Percentiles rank a stretch among this genome's conserved stretches.
These are phyloP conservation scores for Melanostoma mellinum DNA, from an alignment of 2,888 invertebrate genomes.

Conservation along the genomic window DNA sequence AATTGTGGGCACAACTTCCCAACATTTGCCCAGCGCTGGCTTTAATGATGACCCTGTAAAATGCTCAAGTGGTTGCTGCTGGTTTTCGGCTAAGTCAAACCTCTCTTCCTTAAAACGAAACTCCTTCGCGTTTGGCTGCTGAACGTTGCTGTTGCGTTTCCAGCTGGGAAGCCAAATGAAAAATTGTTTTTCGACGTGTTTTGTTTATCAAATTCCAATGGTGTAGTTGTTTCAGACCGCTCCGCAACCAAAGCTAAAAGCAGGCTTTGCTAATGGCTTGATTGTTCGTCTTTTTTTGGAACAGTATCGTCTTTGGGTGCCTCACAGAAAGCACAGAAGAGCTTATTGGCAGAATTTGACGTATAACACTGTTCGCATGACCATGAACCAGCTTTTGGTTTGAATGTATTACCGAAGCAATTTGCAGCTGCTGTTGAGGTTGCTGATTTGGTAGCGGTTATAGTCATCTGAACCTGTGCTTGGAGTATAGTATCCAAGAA, in stretches of 20 bases:
- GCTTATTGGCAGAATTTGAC: no score
- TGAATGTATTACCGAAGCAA: slow-evolving; percentile 81
- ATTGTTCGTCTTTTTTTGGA: slow-evolving; percentile 71
- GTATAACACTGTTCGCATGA: no score
- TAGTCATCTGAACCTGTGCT: slow-evolving; percentile 83
- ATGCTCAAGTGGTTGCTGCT: no score
- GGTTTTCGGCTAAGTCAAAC: no score
- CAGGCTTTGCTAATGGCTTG: slow-evolving; percentile 71
- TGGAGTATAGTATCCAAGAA: slow-evolving; percentile 81
- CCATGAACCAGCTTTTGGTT: no score
- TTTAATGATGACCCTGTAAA: no score
- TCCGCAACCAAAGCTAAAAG: slow-evolving; percentile 78
- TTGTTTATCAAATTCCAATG: slow-evolving; percentile 48
- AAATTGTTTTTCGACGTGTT: slow-evolving; percentile 76
- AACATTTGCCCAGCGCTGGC: no score
- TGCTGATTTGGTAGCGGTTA: slow-evolving; percentile 56
- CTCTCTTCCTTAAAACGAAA: not conserved
- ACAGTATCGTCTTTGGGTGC: no score
- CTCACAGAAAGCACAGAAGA: no score
- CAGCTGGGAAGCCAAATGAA: slow-evolving; percentile 79
- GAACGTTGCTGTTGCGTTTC: slow-evolving; percentile 12
- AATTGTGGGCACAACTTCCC: no score
- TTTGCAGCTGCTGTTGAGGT: slow-evolving; percentile 61
- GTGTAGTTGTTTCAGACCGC: slow-evolving; percentile 69
- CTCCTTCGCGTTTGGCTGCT: slow-evolving; percentile 30